Conservation (phyloP, 2,888 invertebrate genomes). For the Scelioninae gen. 2 region DNA sequence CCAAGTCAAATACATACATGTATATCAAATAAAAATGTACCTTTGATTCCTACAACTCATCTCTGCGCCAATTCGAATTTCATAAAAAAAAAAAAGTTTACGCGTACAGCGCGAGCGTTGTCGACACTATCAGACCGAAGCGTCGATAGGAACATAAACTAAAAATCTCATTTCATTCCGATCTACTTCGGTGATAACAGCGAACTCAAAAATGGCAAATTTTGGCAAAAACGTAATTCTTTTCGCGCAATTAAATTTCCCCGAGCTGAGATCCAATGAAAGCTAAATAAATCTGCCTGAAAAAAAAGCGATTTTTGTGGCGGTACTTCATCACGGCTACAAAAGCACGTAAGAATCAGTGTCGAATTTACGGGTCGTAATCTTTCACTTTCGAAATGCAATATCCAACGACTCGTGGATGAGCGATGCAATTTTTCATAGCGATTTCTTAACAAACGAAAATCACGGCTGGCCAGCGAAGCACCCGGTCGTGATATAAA, state of each 20-base stretch:
- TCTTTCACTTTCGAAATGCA: constrained; percentile 49
- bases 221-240: neutral
- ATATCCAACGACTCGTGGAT: constrained; percentile 49
- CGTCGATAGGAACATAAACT: no score
- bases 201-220: neutral
- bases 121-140: no score
- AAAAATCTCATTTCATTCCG: no score
- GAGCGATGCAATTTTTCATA: constrained; percentile 49
- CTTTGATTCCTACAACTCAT: no score
- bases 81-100: no score
- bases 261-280: neutral
- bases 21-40: no score
- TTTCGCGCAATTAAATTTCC: constrained; percentile 12
- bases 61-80: no score
- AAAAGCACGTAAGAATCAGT: constrained; percentile 38
- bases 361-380: constrained; percentile 45
- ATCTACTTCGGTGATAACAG: no score
- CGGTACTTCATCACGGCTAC: constrained; percentile 19
- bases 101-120: no score
- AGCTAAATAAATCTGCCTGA: constrained; percentile 16
- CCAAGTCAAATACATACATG: no score
- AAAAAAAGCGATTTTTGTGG: constrained; percentile 30
- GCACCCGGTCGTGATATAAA: constrained; percentile 46
- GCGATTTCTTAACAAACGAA: constrained; percentile 53
- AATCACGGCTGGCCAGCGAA: constrained; percentile 43